Base-by-base conservation (phyloP, 2,797 vertebrate genomes). In the Hippocampus kuda region DNA sequence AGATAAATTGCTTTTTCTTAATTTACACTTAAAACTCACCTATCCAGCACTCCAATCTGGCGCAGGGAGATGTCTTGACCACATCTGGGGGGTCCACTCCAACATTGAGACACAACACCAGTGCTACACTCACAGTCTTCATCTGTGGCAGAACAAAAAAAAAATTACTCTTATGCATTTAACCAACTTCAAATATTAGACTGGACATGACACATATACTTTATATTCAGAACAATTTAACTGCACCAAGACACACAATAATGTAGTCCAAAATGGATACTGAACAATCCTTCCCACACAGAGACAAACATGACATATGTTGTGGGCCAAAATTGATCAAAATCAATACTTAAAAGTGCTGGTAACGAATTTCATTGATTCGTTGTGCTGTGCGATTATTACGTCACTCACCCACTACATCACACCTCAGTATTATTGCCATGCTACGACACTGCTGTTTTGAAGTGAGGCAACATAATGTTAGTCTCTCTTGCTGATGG, bases 91-190 rank as follows among this genome's bases (percentile, higher is more conserved):
- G 97, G 79, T 99, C 97, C 83, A 99, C 97, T 0, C 97, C 96
- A 0, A 99, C 97, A 2, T 99, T 99, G 71, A 99, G 93, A 87
- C 97, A 99, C 84, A 99, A 72, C 71, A 99, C 97, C 81, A 99
- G 89, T 42, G 97, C 97, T 38, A 99, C 97, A 1, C 97, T 99
- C 44, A 99, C 97, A 0, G 97, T 99, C 92, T 98, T 99, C 97
- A 99, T 98, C 97, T 99, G 85, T 16, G 51, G 66, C 65, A 76
- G 53, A 64, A 53, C 15, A 70, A 73, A 0, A 69, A 6, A 67
- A 8, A 69, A 26, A 53, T 27, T 16, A 73, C 9, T 15, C 2
- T 27, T 24, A 68, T 49, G 57, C 51, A 20, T 22, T 64, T 5
- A 18, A 1, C 2, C 3, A 22, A 41, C 27, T 62, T 9, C 5